These are phyloP conservation scores for Cotesia glomerata DNA, from an alignment of 1,140 invertebrate genomes.

Conservation along the genomic window DNA sequence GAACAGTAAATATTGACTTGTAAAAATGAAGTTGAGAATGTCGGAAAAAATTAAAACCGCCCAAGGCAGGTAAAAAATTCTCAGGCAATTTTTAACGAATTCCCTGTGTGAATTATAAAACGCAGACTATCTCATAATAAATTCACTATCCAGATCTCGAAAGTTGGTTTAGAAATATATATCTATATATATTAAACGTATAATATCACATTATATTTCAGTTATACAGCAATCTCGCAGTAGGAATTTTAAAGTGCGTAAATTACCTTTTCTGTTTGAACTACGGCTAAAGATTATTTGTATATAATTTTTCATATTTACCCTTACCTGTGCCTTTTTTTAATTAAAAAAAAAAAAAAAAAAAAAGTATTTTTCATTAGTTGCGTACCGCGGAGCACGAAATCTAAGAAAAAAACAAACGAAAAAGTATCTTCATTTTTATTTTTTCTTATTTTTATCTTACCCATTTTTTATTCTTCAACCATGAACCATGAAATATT, in stretches of 20 bases:
- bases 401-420: too few species aligned
- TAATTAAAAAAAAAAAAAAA: background rate
- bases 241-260: slow-evolving; percentile 24
- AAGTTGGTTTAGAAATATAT: background rate
- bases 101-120: slow-evolving; percentile 28
- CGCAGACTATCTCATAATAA: slow-evolving; percentile 7
- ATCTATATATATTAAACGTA: background rate
- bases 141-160: slow-evolving; percentile 13
- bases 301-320: background rate
- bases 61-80: background rate
- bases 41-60: too few species aligned
- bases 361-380: background rate
- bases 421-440: background rate
- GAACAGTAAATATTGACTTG: background rate
- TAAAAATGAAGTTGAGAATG: background rate
- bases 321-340: background rate
- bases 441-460: background rate
- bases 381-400: background rate
- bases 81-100: slow-evolving; percentile 25
- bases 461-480: background rate
- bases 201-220: background rate
- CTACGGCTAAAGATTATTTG: slow-evolving; percentile 21
- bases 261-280: slow-evolving; percentile 38
- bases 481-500: background rate
- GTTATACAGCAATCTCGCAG: slow-evolving; percentile 13